Evolutionary conservation across 53 echinoderm and acorn worm species (phyloP), one percentile per base, ranked within the genome.

Genomic region (Stichopus horrens): DNA sequence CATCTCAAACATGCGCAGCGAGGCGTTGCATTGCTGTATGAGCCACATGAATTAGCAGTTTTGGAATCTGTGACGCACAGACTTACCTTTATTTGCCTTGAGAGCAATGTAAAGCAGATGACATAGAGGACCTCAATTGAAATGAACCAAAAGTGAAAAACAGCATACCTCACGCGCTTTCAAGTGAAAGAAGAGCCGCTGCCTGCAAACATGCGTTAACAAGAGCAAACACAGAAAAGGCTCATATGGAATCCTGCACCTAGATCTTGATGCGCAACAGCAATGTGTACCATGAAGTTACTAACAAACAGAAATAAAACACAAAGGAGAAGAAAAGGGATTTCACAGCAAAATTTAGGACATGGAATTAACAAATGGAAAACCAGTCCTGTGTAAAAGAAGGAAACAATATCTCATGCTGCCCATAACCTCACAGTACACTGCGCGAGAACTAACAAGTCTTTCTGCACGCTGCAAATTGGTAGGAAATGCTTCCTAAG

Each of bases 1-100:
- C 81, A 81, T 81, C 81, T 58, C 58, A 55, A 81, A 58, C 81
- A 81, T 81, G 81, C 81, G 81, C 81, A 57, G 81, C 81, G 22
- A 81, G 58, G 81, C 81, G 9, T 19, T 56, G 81, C 81, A 7
- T 71, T 16, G 19, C 71, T 71, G 71, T 0, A 16, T 71, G 71
- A 18, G 71, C 71, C 71, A 71, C 71, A 16, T 20, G 19, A 71
- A 71, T 13, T 18, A 71, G 71, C 71, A 71, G 18, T 71, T 71
- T 71, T 7, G 63, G 71, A 18, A 18, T 71, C 71, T 71, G 71
- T 20, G 19, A 71, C 18, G 71, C 18, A 71, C n/a, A 7, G 18
- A 71, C 71, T 71, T 71, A 71, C 71, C 71, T 71, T 71, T 71
- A 71, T 37, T 37, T 37, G 37, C 37, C 37, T 37, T 37, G 1